Conservation (phyloP, 1,140 invertebrate genomes). For the roundworm (Caenorhabditis elegans) region WBcel235 BX284602.5:12825501-12826000, state of each 20-base stretch:
- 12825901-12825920: no score
- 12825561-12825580: constrained; percentile 12
- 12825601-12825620: background rate
- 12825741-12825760: background rate
- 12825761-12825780: background rate
- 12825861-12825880: no score
- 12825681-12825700: background rate
- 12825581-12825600: background rate
- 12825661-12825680: background rate
- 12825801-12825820: background rate
- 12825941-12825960: no score
- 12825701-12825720: background rate
- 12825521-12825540: no score
- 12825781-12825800: background rate
- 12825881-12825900: no score
- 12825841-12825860: no score
- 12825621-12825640: background rate
- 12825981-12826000: no score
- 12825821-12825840: background rate
- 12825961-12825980: no score
- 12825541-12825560: background rate
- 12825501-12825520: no score
- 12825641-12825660: background rate
- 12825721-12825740: no score
- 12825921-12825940: no score